phyloP scores from a whole-genome alignment of 2,888 invertebrate species.

The Pachymerium ferrugineum region DNA sequence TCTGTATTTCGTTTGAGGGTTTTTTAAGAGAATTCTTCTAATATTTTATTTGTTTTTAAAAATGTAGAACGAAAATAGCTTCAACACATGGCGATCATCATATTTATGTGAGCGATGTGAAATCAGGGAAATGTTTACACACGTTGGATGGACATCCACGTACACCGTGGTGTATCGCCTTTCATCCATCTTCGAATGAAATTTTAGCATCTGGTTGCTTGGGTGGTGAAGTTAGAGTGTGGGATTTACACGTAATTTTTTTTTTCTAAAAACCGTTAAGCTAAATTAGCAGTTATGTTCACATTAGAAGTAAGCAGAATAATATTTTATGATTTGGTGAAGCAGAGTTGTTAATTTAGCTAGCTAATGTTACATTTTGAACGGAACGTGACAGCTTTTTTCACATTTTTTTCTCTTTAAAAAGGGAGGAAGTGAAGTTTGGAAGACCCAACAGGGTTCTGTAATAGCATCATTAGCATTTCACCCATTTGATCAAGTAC shows the following conservation, averaged over 20 bases:
- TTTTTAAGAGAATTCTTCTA: conserved; percentile 18
- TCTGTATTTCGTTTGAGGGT: conserved; percentile 50
- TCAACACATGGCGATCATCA: conserved; percentile 86
- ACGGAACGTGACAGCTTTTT: too few species aligned
- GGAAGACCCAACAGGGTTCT: conserved; percentile 65
- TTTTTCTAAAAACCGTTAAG: not conserved
- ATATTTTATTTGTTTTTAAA: conserved; percentile 40
- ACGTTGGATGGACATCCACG: conserved; percentile 75
- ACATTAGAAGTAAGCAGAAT: not conserved
- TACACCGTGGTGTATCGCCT: conserved; percentile 85
- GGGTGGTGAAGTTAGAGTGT: conserved; percentile 81
- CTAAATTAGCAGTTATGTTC: too few species aligned
- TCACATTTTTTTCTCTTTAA: conserved; percentile 29
- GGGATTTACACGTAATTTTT: conserved; percentile 67
- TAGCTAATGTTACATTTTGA: too few species aligned
- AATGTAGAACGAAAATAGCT: conserved; percentile 72
- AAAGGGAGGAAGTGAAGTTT: conserved; percentile 79
- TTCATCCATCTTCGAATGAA: conserved; percentile 76
- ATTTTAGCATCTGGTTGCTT: conserved; percentile 82
- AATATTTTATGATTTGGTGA: not conserved
- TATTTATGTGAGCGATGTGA: conserved; percentile 74
- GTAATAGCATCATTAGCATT: conserved; percentile 81
- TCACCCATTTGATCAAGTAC: conserved; percentile 72
- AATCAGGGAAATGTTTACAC: conserved; percentile 69
- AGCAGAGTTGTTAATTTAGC: too few species aligned